phyloP scores from a whole-genome alignment of 1,140 invertebrate genomes.

The Zaprionus tsacasi region DNA sequence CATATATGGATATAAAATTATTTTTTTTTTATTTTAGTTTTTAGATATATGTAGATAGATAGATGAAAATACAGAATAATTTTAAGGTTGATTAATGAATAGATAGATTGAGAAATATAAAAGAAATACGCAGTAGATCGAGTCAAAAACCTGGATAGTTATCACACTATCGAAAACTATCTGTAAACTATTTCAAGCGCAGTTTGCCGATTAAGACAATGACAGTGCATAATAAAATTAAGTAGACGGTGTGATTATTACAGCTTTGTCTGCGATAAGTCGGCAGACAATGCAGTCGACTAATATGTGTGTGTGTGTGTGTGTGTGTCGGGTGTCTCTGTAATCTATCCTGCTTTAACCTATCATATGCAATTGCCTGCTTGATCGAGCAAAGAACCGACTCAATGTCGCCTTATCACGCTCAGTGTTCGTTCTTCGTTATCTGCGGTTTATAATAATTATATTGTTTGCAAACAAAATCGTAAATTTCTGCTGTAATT shows the following conservation, averaged over 20 bases:
- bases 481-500: constrained; percentile 47
- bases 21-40: too few species aligned
- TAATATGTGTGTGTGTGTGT: not conserved
- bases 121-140: not conserved
- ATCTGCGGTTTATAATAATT: constrained; percentile 45
- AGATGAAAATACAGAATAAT: too few species aligned
- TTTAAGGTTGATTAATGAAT: too few species aligned
- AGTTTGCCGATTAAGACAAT: not conserved
- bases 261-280: not conserved
- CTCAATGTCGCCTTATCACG: constrained; percentile 3
- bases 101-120: too few species aligned
- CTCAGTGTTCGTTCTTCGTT: constrained; percentile 4
- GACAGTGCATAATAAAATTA: not conserved
- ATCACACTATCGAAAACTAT: not conserved
- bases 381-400: not conserved
- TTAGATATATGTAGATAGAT: too few species aligned
- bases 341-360: not conserved
- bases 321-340: not conserved
- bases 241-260: not conserved
- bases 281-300: not conserved
- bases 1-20: too few species aligned
- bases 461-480: constrained; percentile 59
- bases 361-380: not conserved
- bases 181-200: not conserved
- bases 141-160: not conserved